Evolutionary conservation across 2,888 invertebrate genomes (phyloP).

Genomic region (Laspeyria flexula): DNA sequence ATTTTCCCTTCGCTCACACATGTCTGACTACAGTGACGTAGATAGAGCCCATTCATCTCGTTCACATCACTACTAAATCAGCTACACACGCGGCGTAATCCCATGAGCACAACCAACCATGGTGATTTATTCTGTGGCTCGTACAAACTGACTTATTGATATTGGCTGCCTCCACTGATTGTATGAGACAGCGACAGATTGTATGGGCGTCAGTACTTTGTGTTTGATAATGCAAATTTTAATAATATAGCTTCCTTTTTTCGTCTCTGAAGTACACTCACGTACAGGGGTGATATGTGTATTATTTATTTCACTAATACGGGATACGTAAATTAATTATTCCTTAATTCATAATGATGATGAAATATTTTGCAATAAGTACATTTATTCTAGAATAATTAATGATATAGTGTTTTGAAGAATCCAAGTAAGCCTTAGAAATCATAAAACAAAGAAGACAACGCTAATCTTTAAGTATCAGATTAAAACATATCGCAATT

Average conservation of each 20-base stretch:
- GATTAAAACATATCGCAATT: background rate
- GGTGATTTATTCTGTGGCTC: conserved; percentile 31
- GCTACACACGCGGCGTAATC: conserved; percentile 19
- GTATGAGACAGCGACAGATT: conserved; percentile 25
- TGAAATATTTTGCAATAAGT: no score
- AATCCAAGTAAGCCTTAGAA: background rate
- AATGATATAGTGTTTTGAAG: background rate
- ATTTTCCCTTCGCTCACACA: background rate
- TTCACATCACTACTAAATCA: conserved; percentile 36
- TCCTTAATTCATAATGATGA: no score
- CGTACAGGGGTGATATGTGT: no score
- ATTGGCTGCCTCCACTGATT: conserved; percentile 23
- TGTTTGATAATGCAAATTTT: background rate
- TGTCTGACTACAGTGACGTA: conserved; percentile 3
- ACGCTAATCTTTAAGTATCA: no score
- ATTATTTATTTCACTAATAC: no score
- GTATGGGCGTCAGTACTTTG: conserved; percentile 13
- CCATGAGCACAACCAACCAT: conserved; percentile 17
- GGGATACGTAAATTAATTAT: no score
- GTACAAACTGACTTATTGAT: conserved; percentile 29
- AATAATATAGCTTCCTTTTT: background rate
- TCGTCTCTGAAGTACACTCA: no score
- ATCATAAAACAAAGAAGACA: background rate
- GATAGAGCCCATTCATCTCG: conserved; percentile 16
- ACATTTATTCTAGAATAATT: no score